These are phyloP conservation scores for Stigmatopora argus DNA, from an alignment of 2,113 vertebrate genomes.

Conservation along the genomic window DNA sequence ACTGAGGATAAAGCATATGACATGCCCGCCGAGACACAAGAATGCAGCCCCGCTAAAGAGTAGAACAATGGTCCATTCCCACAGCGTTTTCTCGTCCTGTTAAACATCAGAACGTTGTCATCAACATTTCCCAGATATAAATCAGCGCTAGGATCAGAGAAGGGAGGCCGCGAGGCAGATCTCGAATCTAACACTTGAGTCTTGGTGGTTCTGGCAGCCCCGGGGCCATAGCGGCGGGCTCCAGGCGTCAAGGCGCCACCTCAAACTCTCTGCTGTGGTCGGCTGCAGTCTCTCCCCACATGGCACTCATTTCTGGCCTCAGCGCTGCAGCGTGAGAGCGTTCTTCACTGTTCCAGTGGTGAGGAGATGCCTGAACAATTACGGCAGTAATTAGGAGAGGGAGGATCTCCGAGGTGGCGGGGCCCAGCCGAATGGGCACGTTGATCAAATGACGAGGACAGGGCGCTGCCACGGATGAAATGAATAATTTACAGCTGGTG, in stretches of 20 bases:
- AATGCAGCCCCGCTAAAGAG: constrained; percentile 41
- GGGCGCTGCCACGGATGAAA: constrained; percentile 34
- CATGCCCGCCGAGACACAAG: constrained; percentile 39
- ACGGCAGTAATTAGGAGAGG: constrained; percentile 66
- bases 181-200: constrained; percentile 79
- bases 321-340: constrained; percentile 76
- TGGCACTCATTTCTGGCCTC: constrained; percentile 91
- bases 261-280: constrained; percentile 89
- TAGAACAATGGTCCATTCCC: constrained; percentile 59
- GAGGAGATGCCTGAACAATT: constrained; percentile 76
- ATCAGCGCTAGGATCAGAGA: constrained; percentile 60
- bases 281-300: constrained; percentile 80
- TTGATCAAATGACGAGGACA: constrained; percentile 59
- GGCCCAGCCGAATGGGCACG: constrained; percentile 40
- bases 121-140: constrained; percentile 60
- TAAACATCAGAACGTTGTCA: constrained; percentile 63
- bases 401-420: constrained; percentile 60
- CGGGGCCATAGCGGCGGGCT: constrained; percentile 78
- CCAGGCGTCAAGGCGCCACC: constrained; percentile 89
- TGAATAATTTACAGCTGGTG: constrained; percentile 64
- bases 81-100: constrained; percentile 61
- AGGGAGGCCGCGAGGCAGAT: constrained; percentile 53
- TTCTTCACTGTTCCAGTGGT: constrained; percentile 72
- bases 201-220: constrained; percentile 80
- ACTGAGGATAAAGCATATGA: constrained; percentile 1